These are phyloP conservation scores for Luperina nickerlii DNA, from an alignment of 2,888 invertebrate species.

Conservation along the genomic window DNA sequence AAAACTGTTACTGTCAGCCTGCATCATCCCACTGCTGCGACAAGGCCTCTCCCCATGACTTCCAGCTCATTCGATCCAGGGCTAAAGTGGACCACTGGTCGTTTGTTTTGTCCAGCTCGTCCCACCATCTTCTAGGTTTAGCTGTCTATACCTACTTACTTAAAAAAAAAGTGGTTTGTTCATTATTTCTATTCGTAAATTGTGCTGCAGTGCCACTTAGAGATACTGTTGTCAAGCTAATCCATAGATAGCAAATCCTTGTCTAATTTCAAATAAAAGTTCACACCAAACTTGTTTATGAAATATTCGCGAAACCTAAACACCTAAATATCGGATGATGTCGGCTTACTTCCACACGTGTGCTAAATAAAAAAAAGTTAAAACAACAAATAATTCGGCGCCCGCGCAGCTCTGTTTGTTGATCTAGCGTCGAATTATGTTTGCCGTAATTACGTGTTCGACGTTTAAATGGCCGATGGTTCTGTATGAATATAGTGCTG, in stretches of 20 bases:
- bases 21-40: too few relatives aligned
- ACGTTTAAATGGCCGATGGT: constrained; percentile 52
- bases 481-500: constrained; percentile 55
- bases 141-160: too few relatives aligned
- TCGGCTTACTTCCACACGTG: constrained; percentile 69
- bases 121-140: too few relatives aligned
- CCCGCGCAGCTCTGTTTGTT: constrained; percentile 77
- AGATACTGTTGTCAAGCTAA: not conserved
- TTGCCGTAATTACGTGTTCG: constrained; percentile 71
- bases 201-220: not conserved
- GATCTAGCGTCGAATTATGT: constrained; percentile 78
- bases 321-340: constrained; percentile 52
- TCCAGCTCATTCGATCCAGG: too few relatives aligned
- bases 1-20: not conserved
- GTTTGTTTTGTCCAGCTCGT: too few relatives aligned
- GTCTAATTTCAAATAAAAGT: constrained; percentile 18
- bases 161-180: not conserved
- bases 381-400: constrained; percentile 76
- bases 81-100: too few relatives aligned
- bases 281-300: constrained; percentile 40
- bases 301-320: constrained; percentile 54
- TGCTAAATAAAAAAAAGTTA: constrained; percentile 77
- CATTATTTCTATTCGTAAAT: not conserved
- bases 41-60: too few relatives aligned
- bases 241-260: not conserved